Evolutionary conservation across 2,888 invertebrate genomes (phyloP), one percentile per base, ranked within the genome.

Genomic region (Lypha dubia): DNA sequence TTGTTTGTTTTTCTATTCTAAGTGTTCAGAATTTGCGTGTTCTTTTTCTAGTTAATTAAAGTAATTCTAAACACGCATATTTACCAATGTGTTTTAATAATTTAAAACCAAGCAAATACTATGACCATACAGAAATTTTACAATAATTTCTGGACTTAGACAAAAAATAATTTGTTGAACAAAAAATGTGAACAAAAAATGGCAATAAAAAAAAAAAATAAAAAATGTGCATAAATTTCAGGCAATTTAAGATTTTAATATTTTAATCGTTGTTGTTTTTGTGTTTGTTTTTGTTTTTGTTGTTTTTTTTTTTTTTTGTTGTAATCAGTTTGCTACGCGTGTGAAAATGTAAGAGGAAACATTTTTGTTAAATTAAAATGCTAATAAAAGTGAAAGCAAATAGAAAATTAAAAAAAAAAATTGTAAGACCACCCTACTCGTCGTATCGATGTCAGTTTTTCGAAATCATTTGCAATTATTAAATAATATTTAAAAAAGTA

Each of bases 21-120:
- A n/a, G 20, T 56, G 15, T 4, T 22, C 49, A 49, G 38, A 53
- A n/a, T 11, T 84, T 63, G 84, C 84, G 70, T 84, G 81, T 46
- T 53, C 60, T 58, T 38, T 38, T 77, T 74, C 73, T 46, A 77
- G 62, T 77, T 84, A 77, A 84, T 81, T 84, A 79, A 81, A 81
- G 38, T 58, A 56, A 70, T 60, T 44, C 46, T 46, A 41, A 74
- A 74, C 84, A 81, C 84, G 81, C 84, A 81, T 81, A 70, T 82
- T 56, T 58, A 46, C 32, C 32, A 74, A 74, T 38, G 44, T 74
- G 67, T 53, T 81, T 74, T 51, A 32, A 68, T 68, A 44, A 53
- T 17, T 38, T 53, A n/a, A n/a, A n/a, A n/a, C n/a, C n/a, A n/a
- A n/a, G n/a, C n/a, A n/a, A n/a, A n/a, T n/a, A n/a, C n/a, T n/a